Evolutionary conservation across 2,113 vertebrate genomes (phyloP), one percentile per base, ranked within the genome.

Genomic region (Tychaedon coryphoeus): DNA sequence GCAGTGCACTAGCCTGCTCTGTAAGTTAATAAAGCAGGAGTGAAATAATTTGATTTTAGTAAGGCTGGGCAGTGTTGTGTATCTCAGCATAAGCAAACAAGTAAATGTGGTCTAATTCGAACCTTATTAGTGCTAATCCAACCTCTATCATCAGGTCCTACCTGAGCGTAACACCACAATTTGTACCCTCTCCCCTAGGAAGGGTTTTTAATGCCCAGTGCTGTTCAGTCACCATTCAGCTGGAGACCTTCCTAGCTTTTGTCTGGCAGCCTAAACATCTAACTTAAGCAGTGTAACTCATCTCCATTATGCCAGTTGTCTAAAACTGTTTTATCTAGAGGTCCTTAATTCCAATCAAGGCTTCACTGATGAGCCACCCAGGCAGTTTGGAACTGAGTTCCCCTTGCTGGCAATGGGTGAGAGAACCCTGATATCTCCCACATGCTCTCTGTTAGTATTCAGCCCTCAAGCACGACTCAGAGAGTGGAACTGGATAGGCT

Each of bases 291-390:
- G 31, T 58, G 33, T 26, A 91, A 88, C n/a, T 73, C 62, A 45
- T 73, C 50, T 90, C 45, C 50, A 70, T 91, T 42, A 53, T 34
- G 42, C 45, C 72, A 66, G 51, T 86, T 93, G 28, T 45, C 60
- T 76, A 54, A 80, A 96, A 43, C 26, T 38, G 47, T 66, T 91
- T 86, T 80, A 86, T 95, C 56, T 88, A 58, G 83, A 86, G 15
- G n/a, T 70, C 28, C 72, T 80, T 91, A 70, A 66, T 84, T 83
- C 72, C 26, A 89, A 19, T 29, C 0, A 6, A 92, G 42, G 19
- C 67, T 92, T 61, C 42, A n/a, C n/a, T 76, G 75, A 53, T 57
- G 83, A 86, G 91, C 83, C 96, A 96, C 91, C 86, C 91, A 95
- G 72, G 83, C 60, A 54, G 89, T 81, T 77, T 91, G 89, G 79